These are phyloP conservation scores for Ophioninae sp. DNA, from an alignment of 2,888 invertebrate species.

Conservation along the genomic window DNA sequence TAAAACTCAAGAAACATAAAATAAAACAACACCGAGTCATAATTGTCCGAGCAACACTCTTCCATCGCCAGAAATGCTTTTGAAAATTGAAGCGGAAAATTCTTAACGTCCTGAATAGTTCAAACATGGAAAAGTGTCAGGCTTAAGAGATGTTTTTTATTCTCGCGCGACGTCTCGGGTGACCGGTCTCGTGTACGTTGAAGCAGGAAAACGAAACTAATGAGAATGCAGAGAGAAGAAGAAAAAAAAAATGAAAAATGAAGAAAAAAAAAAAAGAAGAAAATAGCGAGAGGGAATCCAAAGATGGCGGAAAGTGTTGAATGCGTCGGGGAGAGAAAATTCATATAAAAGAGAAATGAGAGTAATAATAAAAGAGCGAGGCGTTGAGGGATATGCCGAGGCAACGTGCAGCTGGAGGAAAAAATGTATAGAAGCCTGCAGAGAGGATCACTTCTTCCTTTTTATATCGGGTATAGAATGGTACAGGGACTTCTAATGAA, in stretches of 20 bases:
- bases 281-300: background rate
- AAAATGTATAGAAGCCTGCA: slow-evolving; percentile 23
- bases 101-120: background rate
- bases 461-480: slow-evolving; percentile 33
- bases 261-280: background rate
- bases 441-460: slow-evolving; percentile 37
- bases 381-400: slow-evolving; percentile 15
- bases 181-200: background rate
- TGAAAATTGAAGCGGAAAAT: background rate
- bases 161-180: background rate
- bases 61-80: slow-evolving; percentile 14
- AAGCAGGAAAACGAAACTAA: background rate
- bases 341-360: slow-evolving; percentile 28
- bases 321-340: background rate
- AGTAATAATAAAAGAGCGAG: slow-evolving; percentile 32
- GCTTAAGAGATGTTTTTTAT: background rate
- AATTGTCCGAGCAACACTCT: background rate
- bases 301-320: slow-evolving; percentile 10
- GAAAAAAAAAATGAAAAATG: slow-evolving; percentile 1
- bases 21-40: slow-evolving; percentile 8
- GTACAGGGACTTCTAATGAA: slow-evolving; percentile 71
- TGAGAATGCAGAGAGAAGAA: background rate
- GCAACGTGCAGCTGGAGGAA: slow-evolving; percentile 17
- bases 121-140: background rate
- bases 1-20: slow-evolving; percentile 5